Evolutionary conservation across 2,113 vertebrate species (phyloP), one percentile per base, ranked within the genome.

Genomic region (Eira barbara): DNA sequence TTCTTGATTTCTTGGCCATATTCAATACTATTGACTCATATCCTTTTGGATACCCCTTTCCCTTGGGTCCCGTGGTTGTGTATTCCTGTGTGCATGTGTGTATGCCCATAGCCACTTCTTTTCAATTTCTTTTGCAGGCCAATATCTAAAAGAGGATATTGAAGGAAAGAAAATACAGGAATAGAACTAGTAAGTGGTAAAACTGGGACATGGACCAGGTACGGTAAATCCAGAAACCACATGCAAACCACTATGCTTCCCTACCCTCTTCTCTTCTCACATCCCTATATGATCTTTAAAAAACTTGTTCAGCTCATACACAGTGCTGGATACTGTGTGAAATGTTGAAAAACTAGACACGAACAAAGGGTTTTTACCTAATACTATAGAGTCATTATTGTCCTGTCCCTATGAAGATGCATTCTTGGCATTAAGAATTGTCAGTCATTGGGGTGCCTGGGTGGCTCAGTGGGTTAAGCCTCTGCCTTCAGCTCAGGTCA

Each of bases 61-160:
- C 52, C 42, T 52, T 52, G 29, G 69, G 9, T 8, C 3, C 34
- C 12, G 0, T 52, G 29, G 49, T 21, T 34, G 0, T 57, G 25
- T 36, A 20, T 59, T 36, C 17, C 0, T 36, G 27, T n/a, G 42
- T 21, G 42, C 25, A 18, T 12, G 2, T 2, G 11, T 4, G 3
- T 47, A 18, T 4, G 17, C 34, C 18, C 34, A 31, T 45, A 87
- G 11, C 7, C 3, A 20, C 31, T 63, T 82, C 14, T 11, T 34
- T 69, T 55, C 85, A 57, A 13, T 59, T 67, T 80, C 14, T 84
- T 80, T 85, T 31, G 11, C 9, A 93, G 25, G 18, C 42, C 84
- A 79, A 34, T 65, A 8, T 47, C 21, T 65, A 9, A 76, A 55
- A 73, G 78, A 80, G 9, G 55, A 59, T 52, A 29, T 6, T 36